Evolutionary conservation across 2,113 vertebrate genomes (phyloP), one percentile per base, ranked within the genome.

Genomic region (Sardina pilchardus): DNA sequence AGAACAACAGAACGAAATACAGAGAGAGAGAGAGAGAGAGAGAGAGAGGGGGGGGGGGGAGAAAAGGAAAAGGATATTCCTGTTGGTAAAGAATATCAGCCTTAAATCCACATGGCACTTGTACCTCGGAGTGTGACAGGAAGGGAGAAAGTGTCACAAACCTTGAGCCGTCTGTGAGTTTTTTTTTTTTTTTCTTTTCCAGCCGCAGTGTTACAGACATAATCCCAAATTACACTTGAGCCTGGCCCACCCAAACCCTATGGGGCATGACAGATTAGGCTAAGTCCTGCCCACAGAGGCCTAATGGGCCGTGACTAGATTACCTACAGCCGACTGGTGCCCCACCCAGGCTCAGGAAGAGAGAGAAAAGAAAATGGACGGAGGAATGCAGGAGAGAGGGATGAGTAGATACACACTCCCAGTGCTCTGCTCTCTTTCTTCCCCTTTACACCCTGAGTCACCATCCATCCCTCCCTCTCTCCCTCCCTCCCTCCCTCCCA

Each of bases 211-310:
- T 92, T 86, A 91, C 92, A 94, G 86, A 86, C 91, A 85, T 95
- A 94, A 93, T 90, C 91, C 86, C 88, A 88, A 94, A 93, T 93
- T 94, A 89, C 81, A 93, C 90, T 89, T 59, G 90, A 88, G 89
- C 82, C 92, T 85, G 48, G 86, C 89, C 80, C 92, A 84, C 82
- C 90, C 82, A 84, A 92, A 93, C 93, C 91, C 88, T 83, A 90
- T 89, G 59, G 88, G 85, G 85, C 82, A 87, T 91, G 86, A 93
- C 82, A 88, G 94, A 93, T 94, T 94, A 89, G 67, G 92, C 89
- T 90, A 90, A 88, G 90, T 86, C 93, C 91, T 59, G 90, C 89
- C 85, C 92, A 82, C 34, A 87, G 85, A 90, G 89, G 89, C 90
- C 93, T 90, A 90, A 92, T 94, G 82, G 89, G 90, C 86, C 75